phyloP scores from a whole-genome alignment of 2,888 invertebrate genomes.

The Entomobrya proxima region DNA sequence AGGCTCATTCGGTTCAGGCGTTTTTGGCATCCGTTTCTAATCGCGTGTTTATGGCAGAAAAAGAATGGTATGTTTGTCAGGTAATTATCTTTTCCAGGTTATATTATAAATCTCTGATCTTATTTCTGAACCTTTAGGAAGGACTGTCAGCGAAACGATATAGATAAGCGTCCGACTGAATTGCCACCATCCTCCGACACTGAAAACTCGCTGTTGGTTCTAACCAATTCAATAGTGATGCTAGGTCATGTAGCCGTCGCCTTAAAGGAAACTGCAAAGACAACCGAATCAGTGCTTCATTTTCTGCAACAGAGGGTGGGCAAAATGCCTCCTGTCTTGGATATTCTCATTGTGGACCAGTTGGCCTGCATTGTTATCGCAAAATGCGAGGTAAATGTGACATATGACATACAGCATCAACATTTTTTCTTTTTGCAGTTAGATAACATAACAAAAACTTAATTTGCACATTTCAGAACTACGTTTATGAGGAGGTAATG shows the following conservation, averaged over 20 bases:
- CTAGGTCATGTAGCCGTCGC: slow-evolving; percentile 98
- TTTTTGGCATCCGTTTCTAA: slow-evolving; percentile 97
- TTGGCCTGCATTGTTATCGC: slow-evolving; percentile 98
- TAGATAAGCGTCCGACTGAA: slow-evolving; percentile 17
- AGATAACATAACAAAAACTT: not conserved
- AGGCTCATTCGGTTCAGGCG: slow-evolving; percentile 95
- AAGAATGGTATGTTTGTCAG: slow-evolving; percentile 83
- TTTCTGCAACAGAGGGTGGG: slow-evolving; percentile 97
- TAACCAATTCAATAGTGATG: slow-evolving; percentile 97
- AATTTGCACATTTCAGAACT: slow-evolving; percentile 77
- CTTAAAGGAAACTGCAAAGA: slow-evolving; percentile 93
- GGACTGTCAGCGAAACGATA: slow-evolving; percentile 26
- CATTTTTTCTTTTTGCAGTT: no score
- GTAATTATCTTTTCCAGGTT: slow-evolving; percentile 47
- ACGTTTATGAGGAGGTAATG: slow-evolving; percentile 95
- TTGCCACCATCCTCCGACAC: slow-evolving; percentile 25
- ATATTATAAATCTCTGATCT: not conserved
- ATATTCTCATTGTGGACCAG: slow-evolving; percentile 96
- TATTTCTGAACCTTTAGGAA: slow-evolving; percentile 47
- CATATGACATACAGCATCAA: no score
- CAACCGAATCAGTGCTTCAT: slow-evolving; percentile 95
- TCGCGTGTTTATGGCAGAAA: slow-evolving; percentile 94
- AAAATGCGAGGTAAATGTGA: slow-evolving; percentile 85
- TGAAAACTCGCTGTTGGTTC: slow-evolving; percentile 83
- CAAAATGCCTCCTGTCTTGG: slow-evolving; percentile 92